Evolutionary conservation across 2,113 vertebrate genomes (phyloP).

Genomic region (Pipa parva): DNA sequence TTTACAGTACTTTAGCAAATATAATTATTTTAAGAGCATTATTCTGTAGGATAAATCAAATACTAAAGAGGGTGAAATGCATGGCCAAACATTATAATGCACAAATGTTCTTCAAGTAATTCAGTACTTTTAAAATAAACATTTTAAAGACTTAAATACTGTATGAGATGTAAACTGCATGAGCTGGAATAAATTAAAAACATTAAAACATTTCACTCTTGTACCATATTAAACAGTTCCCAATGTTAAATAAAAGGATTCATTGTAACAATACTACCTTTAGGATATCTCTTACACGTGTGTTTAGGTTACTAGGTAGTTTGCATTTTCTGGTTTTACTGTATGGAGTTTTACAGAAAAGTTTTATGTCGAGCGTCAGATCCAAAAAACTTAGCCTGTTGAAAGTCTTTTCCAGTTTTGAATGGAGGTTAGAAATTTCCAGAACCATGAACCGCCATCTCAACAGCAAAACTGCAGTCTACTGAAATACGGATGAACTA

Average conservation of each 20-base stretch:
- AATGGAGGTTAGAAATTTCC: not conserved
- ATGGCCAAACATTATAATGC: constrained; percentile 34
- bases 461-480: constrained; percentile 2
- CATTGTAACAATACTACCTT: not conserved
- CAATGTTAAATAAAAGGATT: constrained; percentile 1
- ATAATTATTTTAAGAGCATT: constrained; percentile 16
- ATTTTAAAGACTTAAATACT: constrained; percentile 53
- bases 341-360: not conserved
- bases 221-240: constrained; percentile 21
- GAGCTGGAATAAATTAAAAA: constrained; percentile 23
- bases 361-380: not conserved
- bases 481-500: constrained; percentile 56
- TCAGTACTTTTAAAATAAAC: constrained; percentile 58
- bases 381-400: not conserved
- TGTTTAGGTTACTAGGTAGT: no score
- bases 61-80: constrained; percentile 18
- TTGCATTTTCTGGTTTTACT: not conserved
- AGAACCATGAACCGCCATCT: not conserved
- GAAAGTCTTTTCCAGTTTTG: not conserved
- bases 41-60: constrained; percentile 45
- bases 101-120: constrained; percentile 61
- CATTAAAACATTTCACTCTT: constrained; percentile 29
- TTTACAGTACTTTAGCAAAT: not conserved
- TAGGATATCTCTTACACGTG: no score
- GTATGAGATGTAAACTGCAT: constrained; percentile 48